phyloP scores from a whole-genome alignment of 2,888 invertebrate species.

The Apeira syringaria region DNA sequence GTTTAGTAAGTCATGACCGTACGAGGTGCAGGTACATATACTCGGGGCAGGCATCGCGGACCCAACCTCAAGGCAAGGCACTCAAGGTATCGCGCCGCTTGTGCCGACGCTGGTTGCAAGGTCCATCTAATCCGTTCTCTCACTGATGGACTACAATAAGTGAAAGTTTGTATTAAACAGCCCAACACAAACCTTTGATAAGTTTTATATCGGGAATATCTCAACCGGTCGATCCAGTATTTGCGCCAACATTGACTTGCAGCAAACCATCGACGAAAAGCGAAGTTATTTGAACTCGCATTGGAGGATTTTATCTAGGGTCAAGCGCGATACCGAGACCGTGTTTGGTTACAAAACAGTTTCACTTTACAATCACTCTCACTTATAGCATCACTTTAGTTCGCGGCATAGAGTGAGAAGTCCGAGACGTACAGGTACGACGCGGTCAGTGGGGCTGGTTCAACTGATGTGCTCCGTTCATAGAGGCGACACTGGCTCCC shows the following conservation, averaged over 20 bases:
- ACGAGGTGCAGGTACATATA: slow-evolving; percentile 2
- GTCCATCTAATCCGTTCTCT: slow-evolving; percentile 70
- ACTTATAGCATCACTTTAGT: slow-evolving; percentile 48
- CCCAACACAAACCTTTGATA: slow-evolving; percentile 25
- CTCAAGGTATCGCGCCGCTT: no score
- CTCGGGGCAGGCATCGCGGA: slow-evolving; percentile 18
- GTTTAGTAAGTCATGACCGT: slow-evolving; percentile 7
- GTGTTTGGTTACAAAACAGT: slow-evolving; percentile 34
- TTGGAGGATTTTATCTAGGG: slow-evolving; percentile 8
- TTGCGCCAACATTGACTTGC: slow-evolving; percentile 18
- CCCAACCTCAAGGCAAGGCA: slow-evolving; percentile 66
- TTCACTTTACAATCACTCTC: slow-evolving; percentile 73
- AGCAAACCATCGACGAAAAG: slow-evolving; percentile 19
- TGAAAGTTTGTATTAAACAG: slow-evolving; percentile 50
- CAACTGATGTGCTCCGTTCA: slow-evolving; percentile 56
- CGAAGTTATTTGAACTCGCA: slow-evolving; percentile 7
- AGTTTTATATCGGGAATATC: slow-evolving; percentile 20
- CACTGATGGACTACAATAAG: slow-evolving; percentile 49
- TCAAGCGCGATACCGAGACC: slow-evolving; percentile 1
- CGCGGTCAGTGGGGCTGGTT: slow-evolving; percentile 40
- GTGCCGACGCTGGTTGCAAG: slow-evolving; percentile 56
- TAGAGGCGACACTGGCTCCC: slow-evolving; percentile 41
- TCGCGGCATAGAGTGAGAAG: slow-evolving; percentile 44
- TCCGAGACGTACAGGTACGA: slow-evolving; percentile 36
- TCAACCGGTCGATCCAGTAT: slow-evolving; percentile 25